Evolutionary conservation across 2,113 vertebrate genomes (phyloP), one percentile per base, ranked within the genome.

Genomic region (Tichodroma muraria): DNA sequence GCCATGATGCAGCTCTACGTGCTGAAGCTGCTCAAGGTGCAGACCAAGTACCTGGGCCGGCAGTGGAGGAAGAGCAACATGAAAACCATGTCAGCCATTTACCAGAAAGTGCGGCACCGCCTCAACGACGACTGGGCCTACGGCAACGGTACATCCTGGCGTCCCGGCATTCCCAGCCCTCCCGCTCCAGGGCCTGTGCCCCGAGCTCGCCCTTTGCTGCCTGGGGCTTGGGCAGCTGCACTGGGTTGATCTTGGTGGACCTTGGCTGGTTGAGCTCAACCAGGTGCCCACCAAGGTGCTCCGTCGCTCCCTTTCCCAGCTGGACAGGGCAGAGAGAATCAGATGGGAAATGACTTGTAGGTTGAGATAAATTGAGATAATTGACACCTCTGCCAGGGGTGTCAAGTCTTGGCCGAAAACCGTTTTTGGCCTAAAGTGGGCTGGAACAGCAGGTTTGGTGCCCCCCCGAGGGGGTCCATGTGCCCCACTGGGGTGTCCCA

Each of bases 1-100:
- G 99, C 99, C 95, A 99, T 99, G 99, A 99, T 99, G 99, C 99
- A 99, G 96, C 98, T 99, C 5, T 99, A 99, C 0, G 99, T 99
- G 91, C 98, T 99, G 19, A 99, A 99, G 96, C 98, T 99, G 80
- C 98, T 99, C 59, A 99, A 99, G 96, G 99, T 99, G 12, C 99
- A 99, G 97, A 99, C 99, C 78, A 99, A 99, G 88, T 99, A 99
- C 95, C 95, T 99, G 90, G 99, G 99, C 5, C 97, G 99, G 4
- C 99, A 99, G 97, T 99, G 99, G 99, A 98, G 99, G 93, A 99
- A 99, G 93, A 99, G 99, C 98, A 99, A 99, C 98, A 99, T 99
- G 99, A 99, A 99, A 94, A 99, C 99, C 31, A 99, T 99, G 99
- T 99, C 99, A 0, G 99, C 99, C 59, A 99, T 99, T 82, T 99